Evolutionary conservation across 2,113 vertebrate genomes (phyloP).

Genomic region (Uropsilus gracilis): DNA sequence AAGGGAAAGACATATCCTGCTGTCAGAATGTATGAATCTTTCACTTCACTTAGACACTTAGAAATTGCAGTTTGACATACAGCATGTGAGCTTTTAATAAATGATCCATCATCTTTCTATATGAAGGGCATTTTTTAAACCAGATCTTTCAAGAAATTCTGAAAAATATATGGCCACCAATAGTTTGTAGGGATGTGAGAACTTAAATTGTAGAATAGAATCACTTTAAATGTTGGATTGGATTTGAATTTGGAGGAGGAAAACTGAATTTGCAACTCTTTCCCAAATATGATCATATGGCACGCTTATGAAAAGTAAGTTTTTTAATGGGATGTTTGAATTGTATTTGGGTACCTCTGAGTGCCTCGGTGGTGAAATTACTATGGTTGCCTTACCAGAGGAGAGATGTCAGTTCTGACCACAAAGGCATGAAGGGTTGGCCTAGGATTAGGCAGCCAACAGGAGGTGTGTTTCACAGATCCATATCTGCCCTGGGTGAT

Average conservation of each 20-base stretch:
- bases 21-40: neutral
- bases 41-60: neutral
- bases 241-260: neutral
- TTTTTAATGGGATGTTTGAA: neutral
- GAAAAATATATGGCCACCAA: neutral
- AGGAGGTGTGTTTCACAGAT: slow-evolving; percentile 8
- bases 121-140: neutral
- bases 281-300: neutral
- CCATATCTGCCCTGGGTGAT: neutral
- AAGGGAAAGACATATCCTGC: neutral
- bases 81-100: neutral
- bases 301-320: neutral
- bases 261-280: neutral
- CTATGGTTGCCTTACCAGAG: neutral
- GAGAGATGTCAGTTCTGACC: neutral
- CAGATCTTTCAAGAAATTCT: neutral
- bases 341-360: neutral
- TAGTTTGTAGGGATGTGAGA: neutral
- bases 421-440: neutral
- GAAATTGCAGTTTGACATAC: neutral
- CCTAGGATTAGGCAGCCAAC: neutral
- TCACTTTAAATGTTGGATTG: neutral
- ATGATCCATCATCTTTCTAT: neutral
- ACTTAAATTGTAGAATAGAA: neutral
- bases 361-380: neutral